Percentiles rank a stretch among this genome's conserved stretches.
These are phyloP conservation scores for Spea multiplicata DNA, from an alignment of 2,113 vertebrate species.

Conservation along the genomic window DNA sequence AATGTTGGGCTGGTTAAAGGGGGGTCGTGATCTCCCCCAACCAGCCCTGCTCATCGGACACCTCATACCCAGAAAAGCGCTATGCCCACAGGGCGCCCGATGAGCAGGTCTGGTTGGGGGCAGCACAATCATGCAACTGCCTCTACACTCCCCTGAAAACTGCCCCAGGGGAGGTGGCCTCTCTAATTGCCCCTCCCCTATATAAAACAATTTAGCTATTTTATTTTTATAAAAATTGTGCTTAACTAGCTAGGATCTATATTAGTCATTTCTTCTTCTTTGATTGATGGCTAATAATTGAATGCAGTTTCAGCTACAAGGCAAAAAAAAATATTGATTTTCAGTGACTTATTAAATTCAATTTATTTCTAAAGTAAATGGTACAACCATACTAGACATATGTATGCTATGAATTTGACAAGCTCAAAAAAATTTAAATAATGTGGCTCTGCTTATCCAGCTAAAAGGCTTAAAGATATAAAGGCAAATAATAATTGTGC, in stretches of 20 bases:
- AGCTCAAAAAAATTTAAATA: neutral
- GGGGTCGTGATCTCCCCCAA: too few relatives aligned
- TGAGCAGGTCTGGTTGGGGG: too few relatives aligned
- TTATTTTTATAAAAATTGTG: neutral
- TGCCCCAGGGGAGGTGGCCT: too few relatives aligned
- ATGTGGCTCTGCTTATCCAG: neutral
- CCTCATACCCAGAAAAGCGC: too few relatives aligned
- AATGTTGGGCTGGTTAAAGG: too few relatives aligned
- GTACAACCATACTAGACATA: neutral
- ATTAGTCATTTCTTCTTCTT: neutral
- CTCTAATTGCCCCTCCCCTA: too few relatives aligned
- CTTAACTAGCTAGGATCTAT: too few relatives aligned
- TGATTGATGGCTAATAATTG: neutral
- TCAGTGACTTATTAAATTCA: neutral
- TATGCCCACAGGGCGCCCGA: too few relatives aligned
- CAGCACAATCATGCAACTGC: too few relatives aligned
- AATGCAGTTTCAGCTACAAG: neutral
- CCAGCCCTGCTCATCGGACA: too few relatives aligned
- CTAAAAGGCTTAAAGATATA: neutral
- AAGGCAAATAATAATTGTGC: neutral
- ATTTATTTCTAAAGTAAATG: conserved; percentile 1
- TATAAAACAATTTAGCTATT: neutral
- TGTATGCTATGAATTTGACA: neutral
- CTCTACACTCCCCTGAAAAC: too few relatives aligned
- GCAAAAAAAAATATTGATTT: neutral